phyloP scores from a whole-genome alignment of 2,888 invertebrate genomes.

The Drosophila leonis region DNA sequence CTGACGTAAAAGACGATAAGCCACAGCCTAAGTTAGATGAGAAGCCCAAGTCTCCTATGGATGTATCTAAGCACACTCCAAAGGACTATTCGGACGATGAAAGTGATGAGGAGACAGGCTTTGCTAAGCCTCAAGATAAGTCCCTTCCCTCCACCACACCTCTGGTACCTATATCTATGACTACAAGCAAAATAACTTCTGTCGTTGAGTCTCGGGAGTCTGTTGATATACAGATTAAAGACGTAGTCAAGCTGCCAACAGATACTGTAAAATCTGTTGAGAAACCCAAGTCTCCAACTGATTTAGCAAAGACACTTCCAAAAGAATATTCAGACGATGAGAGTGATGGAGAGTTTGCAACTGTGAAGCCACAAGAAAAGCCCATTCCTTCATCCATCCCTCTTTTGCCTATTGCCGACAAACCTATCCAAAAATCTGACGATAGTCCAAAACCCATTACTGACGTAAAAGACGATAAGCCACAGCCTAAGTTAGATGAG shows the following conservation, averaged over 20 bases:
- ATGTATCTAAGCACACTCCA: slow-evolving; percentile 1
- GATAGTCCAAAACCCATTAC: slow-evolving; percentile 20
- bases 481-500: slow-evolving; percentile 24
- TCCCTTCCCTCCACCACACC: background rate
- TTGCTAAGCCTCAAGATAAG: slow-evolving; percentile 14
- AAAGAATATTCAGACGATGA: slow-evolving; percentile 29
- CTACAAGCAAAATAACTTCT: slow-evolving; percentile 8
- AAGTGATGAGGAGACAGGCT: slow-evolving; percentile 15
- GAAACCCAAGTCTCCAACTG: slow-evolving; percentile 23
- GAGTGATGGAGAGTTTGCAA: slow-evolving; percentile 26
- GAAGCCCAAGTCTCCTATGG: slow-evolving; percentile 20
- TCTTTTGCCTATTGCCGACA: slow-evolving; percentile 13
- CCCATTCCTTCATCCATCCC: background rate
- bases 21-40: background rate
- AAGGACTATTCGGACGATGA: slow-evolving; percentile 22
- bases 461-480: slow-evolving; percentile 11
- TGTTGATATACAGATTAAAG: slow-evolving; percentile 12
- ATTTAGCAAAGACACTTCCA: background rate
- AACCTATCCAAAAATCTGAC: slow-evolving; percentile 12
- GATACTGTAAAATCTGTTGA: slow-evolving; percentile 13
- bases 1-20: background rate
- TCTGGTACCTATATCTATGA: background rate
- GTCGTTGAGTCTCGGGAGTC: slow-evolving; percentile 17
- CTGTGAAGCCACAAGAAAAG: slow-evolving; percentile 17
- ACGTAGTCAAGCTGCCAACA: slow-evolving; percentile 18